Conservation (phyloP, 2,113 vertebrate species). For the Megalops atlanticus region DNA sequence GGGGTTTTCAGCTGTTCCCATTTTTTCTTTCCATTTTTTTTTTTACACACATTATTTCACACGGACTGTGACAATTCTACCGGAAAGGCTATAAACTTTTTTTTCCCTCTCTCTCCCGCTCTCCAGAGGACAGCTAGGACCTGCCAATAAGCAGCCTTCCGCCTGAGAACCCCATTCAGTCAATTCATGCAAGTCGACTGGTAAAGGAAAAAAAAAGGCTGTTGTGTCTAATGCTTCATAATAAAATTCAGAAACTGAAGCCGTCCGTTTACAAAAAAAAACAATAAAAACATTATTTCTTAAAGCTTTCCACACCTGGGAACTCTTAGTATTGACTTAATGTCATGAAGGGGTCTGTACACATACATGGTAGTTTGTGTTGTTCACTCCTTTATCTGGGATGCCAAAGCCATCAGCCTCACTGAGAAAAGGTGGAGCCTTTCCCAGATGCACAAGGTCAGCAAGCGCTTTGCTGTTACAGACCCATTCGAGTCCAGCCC, state of each 20-base stretch:
- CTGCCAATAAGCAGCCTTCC: not conserved
- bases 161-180: not conserved
- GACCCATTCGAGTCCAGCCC: not conserved
- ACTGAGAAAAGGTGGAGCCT: not conserved
- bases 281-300: not conserved
- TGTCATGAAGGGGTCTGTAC: not conserved
- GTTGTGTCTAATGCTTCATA: not conserved
- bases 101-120: too few species aligned
- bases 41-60: conserved; percentile 18
- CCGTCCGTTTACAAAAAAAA: not conserved
- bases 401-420: not conserved
- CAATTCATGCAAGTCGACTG: not conserved
- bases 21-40: not conserved
- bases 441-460: not conserved
- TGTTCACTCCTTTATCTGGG: not conserved
- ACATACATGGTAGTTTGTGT: not conserved
- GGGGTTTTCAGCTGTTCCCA: conserved; percentile 28
- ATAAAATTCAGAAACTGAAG: not conserved
- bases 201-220: not conserved
- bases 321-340: not conserved
- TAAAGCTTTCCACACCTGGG: not conserved
- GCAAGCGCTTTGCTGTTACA: not conserved
- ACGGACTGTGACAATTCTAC: conserved; percentile 14
- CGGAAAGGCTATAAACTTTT: not conserved
- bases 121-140: not conserved